Conservation (phyloP, 2,888 invertebrate species). For the Thyatira batis region DNA sequence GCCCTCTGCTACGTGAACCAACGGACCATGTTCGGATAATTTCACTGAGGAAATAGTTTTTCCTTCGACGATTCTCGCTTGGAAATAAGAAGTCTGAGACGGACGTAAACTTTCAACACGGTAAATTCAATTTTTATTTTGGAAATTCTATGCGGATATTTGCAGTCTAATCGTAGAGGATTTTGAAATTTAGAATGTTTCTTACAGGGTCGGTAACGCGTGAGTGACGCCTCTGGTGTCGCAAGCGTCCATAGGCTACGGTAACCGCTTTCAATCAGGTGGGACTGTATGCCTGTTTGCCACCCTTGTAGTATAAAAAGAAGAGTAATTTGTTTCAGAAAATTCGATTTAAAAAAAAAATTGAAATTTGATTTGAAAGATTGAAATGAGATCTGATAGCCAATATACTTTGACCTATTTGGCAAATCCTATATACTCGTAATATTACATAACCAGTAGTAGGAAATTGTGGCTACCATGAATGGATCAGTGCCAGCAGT, state of each 20-base stretch:
- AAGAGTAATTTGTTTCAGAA: no score
- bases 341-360: not conserved
- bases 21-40: constrained; percentile 53
- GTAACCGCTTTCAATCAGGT: no score
- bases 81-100: constrained; percentile 5
- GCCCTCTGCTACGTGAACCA: constrained; percentile 56
- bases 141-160: not conserved
- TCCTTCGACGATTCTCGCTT: constrained; percentile 35
- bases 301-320: no score
- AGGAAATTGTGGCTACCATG: not conserved
- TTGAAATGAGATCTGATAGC: no score
- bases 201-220: not conserved
- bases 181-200: not conserved
- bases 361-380: no score
- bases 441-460: not conserved
- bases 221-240: no score
- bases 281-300: no score
- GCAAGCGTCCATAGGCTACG: no score
- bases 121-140: constrained; percentile 1
- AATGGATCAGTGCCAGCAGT: not conserved
- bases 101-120: constrained; percentile 9
- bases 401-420: not conserved
- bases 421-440: not conserved
- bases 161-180: not conserved
- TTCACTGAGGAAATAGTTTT: constrained; percentile 60